phyloP scores from a whole-genome alignment of 1,140 invertebrate species.

The Tetraneura akinire region DNA sequence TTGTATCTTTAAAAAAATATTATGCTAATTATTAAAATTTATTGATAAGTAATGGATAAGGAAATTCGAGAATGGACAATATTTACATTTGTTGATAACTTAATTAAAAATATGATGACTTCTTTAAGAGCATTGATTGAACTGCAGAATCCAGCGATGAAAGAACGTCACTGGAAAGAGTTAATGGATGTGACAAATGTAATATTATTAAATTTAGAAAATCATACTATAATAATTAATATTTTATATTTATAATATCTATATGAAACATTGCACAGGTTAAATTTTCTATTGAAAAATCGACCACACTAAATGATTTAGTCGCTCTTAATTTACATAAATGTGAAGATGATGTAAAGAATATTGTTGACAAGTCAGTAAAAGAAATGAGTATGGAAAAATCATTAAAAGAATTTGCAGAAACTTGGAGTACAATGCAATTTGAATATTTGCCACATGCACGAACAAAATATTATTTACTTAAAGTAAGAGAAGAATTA shows the following conservation, averaged over 20 bases:
- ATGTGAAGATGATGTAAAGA: constrained; percentile 92
- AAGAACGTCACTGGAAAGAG: constrained; percentile 89
- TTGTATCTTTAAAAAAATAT: no score
- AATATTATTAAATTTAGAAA: not conserved
- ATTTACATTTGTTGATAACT: constrained; percentile 70
- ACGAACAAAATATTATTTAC: constrained; percentile 74
- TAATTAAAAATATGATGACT: constrained; percentile 83
- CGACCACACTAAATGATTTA: constrained; percentile 81
- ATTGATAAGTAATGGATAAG: constrained; percentile 77
- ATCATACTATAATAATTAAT: no score
- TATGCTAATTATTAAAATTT: no score
- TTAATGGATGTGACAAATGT: constrained; percentile 89
- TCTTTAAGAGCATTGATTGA: constrained; percentile 87
- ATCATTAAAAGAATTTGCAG: constrained; percentile 78
- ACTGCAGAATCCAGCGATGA: constrained; percentile 90
- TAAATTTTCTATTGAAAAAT: constrained; percentile 72
- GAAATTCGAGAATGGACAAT: constrained; percentile 81
- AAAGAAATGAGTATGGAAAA: constrained; percentile 97
- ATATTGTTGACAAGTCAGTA: constrained; percentile 91
- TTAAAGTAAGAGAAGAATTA: constrained; percentile 82
- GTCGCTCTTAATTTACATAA: constrained; percentile 85
- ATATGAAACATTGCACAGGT: constrained; percentile 62
- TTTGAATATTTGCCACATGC: constrained; percentile 81
- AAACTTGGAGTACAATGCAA: constrained; percentile 80
- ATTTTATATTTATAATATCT: constrained; percentile 32